phyloP scores from a whole-genome alignment of 2,113 vertebrate genomes.

The Odocoileus hemionus region DNA sequence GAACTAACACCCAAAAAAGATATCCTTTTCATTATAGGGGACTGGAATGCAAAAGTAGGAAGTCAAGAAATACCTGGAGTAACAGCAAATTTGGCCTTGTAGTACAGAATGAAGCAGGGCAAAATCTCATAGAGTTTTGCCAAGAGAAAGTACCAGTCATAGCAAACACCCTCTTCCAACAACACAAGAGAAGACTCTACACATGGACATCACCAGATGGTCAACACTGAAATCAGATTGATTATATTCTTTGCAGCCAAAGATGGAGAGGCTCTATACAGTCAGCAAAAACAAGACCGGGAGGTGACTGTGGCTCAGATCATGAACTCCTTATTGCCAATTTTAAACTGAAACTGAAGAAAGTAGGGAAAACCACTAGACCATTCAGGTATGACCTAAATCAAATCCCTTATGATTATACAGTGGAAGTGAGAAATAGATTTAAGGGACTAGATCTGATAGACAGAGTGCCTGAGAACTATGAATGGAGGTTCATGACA shows the following conservation, averaged over 20 bases:
- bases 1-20: not conserved
- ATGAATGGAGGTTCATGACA: not conserved
- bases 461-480: not conserved
- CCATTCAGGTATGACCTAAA: not conserved
- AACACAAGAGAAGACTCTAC: not conserved
- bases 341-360: not conserved
- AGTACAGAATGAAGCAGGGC: not conserved
- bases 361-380: not conserved
- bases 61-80: not conserved
- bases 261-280: not conserved
- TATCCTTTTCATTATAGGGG: not conserved
- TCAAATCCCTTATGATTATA: not conserved
- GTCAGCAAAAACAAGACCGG: not conserved
- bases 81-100: not conserved
- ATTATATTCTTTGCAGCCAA: not conserved
- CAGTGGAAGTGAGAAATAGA: not conserved
- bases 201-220: not conserved
- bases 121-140: not conserved
- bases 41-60: not conserved
- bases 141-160: not conserved
- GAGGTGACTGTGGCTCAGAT: not conserved
- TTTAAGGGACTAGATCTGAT: not conserved
- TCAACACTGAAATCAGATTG: not conserved
- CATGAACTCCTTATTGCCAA: not conserved
- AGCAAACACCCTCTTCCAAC: not conserved